Evolutionary conservation across 2,113 vertebrate genomes (phyloP), one percentile per base, ranked within the genome.

Genomic region (Poeciliopsis prolifica): DNA sequence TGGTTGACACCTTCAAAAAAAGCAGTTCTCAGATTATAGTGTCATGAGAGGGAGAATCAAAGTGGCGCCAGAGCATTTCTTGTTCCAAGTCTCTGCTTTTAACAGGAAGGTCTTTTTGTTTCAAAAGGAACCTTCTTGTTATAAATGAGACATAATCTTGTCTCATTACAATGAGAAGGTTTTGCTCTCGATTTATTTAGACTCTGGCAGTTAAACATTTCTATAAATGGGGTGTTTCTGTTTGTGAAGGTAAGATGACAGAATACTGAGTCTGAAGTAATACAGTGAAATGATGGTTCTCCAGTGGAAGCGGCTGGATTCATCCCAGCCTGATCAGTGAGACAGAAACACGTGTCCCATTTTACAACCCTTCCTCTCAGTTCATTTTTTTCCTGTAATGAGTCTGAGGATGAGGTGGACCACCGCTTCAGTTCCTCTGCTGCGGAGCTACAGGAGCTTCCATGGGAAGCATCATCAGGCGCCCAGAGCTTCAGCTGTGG

Each of bases 401-500:
- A 64, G 63, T 35, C 31, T 69, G 7, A 69, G 33, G 78, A 66
- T 64, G 80, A 40, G 17, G 1, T 24, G 6, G 71, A 37, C 64
- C 77, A 61, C 68, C 26, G 78, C 75, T 74, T 74, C 72, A 42
- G 61, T 70, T 78, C 82, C 79, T 84, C 86, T 84, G 87, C 85
- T 82, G 82, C 81, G 74, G 85, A 85, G 67, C 74, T 63, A 80
- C 58, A 28, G 74, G 74, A 80, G 83, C 92, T 92, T 92, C 92
- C 92, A 93, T 81, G 83, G 92, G 92, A 93, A 92, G 91, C 78
- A 92, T 66, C 72, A 81, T 83, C 75, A 79, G 78, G 78, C 66
- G 87, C 68, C 26, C 12, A 54, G 64, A 61, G 74, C 95, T 96
- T 94, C 97, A 99, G 87, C 97, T 98, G 83, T 97, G 97, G 94